Conservation (phyloP, 2,113 vertebrate genomes). For the mouse (Mus musculus) region DNA sequence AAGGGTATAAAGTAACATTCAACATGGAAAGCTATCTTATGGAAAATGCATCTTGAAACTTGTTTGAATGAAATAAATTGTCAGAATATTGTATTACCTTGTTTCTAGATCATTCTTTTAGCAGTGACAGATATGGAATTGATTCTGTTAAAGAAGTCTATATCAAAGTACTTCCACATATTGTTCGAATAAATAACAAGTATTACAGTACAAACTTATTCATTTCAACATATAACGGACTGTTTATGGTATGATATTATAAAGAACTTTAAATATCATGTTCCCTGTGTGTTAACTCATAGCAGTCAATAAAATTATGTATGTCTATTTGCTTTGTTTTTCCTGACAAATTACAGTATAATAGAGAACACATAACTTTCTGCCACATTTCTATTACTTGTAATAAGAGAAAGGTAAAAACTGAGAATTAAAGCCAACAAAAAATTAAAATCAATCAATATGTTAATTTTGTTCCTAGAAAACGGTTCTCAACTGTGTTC, state of each 20-base stretch:
- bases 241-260: background rate
- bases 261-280: background rate
- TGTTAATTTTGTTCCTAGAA: conserved; percentile 8
- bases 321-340: background rate
- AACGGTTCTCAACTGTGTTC: background rate
- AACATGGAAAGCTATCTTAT: conserved; percentile 38
- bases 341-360: background rate
- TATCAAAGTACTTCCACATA: background rate
- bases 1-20: conserved; percentile 3
- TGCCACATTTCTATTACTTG: background rate
- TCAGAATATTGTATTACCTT: background rate
- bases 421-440: background rate
- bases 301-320: background rate
- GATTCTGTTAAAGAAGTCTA: background rate
- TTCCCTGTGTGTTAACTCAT: background rate
- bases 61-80: conserved; percentile 38
- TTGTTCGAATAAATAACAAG: background rate
- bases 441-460: conserved; percentile 5
- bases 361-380: background rate
- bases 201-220: background rate
- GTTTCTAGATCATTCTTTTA: background rate
- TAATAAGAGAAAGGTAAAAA: background rate
- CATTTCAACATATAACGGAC: conserved; percentile 7
- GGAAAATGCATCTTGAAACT: conserved; percentile 18
- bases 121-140: background rate